Percentiles rank a stretch among this genome's conserved stretches.
Conservation (phyloP, 2,113 vertebrate genomes). For the Sinocyclocheilus rhinocerous region DNA sequence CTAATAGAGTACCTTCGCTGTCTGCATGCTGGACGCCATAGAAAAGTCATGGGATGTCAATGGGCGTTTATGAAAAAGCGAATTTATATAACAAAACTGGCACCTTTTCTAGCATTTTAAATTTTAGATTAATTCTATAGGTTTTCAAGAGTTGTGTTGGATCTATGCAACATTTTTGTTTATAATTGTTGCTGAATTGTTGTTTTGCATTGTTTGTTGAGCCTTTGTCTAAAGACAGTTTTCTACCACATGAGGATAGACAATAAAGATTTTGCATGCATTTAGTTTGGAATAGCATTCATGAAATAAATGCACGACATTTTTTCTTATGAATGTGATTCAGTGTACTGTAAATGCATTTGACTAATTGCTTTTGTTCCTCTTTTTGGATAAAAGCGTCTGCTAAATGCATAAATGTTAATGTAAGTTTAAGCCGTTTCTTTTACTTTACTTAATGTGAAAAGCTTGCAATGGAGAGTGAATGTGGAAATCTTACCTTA, state of each 20-base stretch:
- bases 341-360: not conserved
- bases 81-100: not conserved
- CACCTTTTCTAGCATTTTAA: not conserved
- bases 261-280: constrained; percentile 16
- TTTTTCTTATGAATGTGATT: not conserved
- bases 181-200: no score
- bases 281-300: not conserved
- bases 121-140: not conserved
- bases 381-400: not conserved
- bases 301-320: not conserved
- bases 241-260: no score
- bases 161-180: not conserved
- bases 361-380: not conserved
- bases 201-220: no score
- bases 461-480: not conserved
- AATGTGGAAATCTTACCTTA: constrained; percentile 72
- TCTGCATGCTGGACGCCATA: constrained; percentile 84
- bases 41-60: constrained; percentile 65
- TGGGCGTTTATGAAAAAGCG: not conserved
- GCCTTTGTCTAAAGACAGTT: no score
- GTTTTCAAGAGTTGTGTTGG: no score
- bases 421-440: not conserved
- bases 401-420: not conserved
- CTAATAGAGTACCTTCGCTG: constrained; percentile 82
- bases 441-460: not conserved